Evolutionary conservation across 1,140 invertebrate genomes (phyloP).

Genomic region (Mercenaria mercenaria): DNA sequence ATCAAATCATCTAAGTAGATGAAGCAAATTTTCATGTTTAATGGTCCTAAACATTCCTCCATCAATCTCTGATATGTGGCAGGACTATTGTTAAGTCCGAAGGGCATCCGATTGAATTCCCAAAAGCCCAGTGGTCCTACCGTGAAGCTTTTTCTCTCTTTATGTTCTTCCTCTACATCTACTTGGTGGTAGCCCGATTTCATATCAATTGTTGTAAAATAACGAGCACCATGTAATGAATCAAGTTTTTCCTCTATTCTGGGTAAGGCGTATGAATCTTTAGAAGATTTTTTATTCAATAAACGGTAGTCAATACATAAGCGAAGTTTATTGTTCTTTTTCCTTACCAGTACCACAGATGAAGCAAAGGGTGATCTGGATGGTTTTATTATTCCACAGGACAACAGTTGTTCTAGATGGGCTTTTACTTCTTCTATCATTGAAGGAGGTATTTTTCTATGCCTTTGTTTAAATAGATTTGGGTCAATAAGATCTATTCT

Average conservation of each 20-base stretch:
- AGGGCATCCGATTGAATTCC: background rate
- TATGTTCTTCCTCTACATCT: background rate
- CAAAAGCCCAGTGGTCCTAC: background rate
- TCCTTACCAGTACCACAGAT: constrained; percentile 35
- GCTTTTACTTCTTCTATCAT: constrained; percentile 56
- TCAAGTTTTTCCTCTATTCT: background rate
- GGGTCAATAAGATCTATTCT: constrained; percentile 45
- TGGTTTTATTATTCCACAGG: constrained; percentile 31
- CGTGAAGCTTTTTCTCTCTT: background rate
- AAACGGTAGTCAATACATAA: background rate
- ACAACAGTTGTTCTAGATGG: constrained; percentile 46
- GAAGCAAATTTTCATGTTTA: background rate
- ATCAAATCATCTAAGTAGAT: constrained; percentile 21
- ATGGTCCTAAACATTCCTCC: background rate
- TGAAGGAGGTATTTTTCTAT: constrained; percentile 43
- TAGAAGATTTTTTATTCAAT: background rate
- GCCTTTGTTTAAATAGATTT: constrained; percentile 54
- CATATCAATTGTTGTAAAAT: background rate
- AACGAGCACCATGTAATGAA: background rate
- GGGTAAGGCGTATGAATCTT: background rate
- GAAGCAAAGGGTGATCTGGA: constrained; percentile 44
- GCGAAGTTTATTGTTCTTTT: constrained; percentile 5
- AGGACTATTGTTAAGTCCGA: background rate
- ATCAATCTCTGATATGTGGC: constrained; percentile 20
- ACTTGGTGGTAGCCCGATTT: background rate